Evolutionary conservation across 2,888 invertebrate genomes (phyloP), one percentile per base, ranked within the genome.

Genomic region (Dione vanillae): DNA sequence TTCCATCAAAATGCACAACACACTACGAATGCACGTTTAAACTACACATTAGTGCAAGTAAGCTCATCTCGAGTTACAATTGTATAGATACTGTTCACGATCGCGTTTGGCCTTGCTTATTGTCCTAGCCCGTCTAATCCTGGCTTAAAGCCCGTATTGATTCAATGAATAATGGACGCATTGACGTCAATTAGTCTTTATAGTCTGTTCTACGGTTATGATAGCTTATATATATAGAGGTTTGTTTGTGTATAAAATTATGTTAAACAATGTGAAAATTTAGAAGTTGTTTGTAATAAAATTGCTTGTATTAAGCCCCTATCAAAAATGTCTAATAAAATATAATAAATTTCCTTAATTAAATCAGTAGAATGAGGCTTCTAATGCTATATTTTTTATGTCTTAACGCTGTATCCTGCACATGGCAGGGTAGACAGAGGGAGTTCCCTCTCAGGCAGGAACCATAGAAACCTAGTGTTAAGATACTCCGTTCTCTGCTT

Each of bases 151-250:
- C 67, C 61, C 49, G 41, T 27, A 51, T 61, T 19, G 41, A 66
- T 40, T 61, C 61, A 51, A 54, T 51, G 67, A 61, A 67, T 67
- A 67, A 67, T 61, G 51, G 41, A 67, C 27, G 66, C 49, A 61
- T 27, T 49, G 41, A 67, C 67, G 59, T 67, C 59, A 67, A 67
- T 67, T 67, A 67, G 67, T 67, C 67, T 59, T 40, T 59, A 59
- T 59, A 20, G 37, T 20, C 40, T 40, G 67, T 20, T 59, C 58
- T 37, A 66, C 45, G 47, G 43, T 59, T 58, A 40, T 59, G 59
- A 61, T 67, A 67, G 67, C 37, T 51, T 47, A 47, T 37, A 54
- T 27, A 27, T 27, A 27, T 27, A 27, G 54, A 35, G 35, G 35
- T 54, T 12, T 12, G 16, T 62, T 19, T 19, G 37, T 47, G 35